phyloP scores from a whole-genome alignment of 2,797 vertebrate species.

The Miichthys miiuy region DNA sequence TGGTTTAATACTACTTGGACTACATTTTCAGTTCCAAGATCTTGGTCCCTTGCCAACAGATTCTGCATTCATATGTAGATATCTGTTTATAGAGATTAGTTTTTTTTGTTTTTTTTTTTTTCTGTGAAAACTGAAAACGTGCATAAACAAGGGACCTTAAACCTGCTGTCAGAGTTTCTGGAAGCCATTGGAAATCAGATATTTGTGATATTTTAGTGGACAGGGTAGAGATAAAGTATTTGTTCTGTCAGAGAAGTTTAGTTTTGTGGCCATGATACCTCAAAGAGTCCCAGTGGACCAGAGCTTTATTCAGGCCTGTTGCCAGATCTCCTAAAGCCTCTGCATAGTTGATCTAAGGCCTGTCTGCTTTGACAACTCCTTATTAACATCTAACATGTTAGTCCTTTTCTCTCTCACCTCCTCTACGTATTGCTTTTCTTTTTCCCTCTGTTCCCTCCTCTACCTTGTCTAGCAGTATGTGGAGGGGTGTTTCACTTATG shows the following conservation, averaged over 20 bases:
- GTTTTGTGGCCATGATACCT: constrained; percentile 35
- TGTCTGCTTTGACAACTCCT: constrained; percentile 72
- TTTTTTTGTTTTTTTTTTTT: background rate
- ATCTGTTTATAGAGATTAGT: no score
- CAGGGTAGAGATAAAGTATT: constrained; percentile 24
- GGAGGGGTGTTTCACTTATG: constrained; percentile 48
- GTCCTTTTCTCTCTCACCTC: constrained; percentile 40
- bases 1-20: no score
- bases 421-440: constrained; percentile 1
- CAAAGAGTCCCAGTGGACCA: constrained; percentile 38
- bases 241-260: constrained; percentile 38
- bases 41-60: no score
- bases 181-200: constrained; percentile 14
- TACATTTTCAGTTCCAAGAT: no score
- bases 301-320: constrained; percentile 62
- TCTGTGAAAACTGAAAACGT: background rate
- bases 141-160: background rate
- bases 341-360: constrained; percentile 59
- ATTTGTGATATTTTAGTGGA: constrained; percentile 27
- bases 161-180: background rate
- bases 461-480: constrained; percentile 44
- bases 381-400: constrained; percentile 70
- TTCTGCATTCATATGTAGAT: no score
- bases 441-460: constrained; percentile 27
- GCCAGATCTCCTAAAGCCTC: constrained; percentile 63